A percentile compares a stretch with the other conserved stretches of the same genome.
Evolutionary conservation across 2,113 vertebrate species (phyloP).

Genomic region (Cyanistes caeruleus): DNA sequence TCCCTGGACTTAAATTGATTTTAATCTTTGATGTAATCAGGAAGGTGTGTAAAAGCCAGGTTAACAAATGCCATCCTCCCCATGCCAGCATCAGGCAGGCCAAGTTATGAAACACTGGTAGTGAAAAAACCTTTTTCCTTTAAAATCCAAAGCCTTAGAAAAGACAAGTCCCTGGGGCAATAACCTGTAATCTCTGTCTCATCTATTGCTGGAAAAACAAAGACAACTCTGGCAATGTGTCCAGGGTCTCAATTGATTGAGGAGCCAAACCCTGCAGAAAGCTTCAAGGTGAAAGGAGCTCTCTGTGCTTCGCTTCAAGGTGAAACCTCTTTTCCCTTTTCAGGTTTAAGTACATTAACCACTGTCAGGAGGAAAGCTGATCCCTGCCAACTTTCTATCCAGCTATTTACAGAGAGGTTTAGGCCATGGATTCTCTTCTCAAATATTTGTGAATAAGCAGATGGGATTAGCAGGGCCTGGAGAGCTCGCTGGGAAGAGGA

Average conservation of each 20-base stretch:
- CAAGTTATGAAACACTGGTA: neutral
- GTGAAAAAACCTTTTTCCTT: neutral
- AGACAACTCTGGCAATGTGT: neutral
- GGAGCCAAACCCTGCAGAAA: neutral
- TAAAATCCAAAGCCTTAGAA: neutral
- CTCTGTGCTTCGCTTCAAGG: neutral
- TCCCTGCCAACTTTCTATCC: neutral
- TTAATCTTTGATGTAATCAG: neutral
- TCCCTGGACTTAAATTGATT: neutral
- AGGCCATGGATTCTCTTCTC: neutral
- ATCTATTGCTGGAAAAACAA: conserved; percentile 26
- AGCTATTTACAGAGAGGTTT: conserved; percentile 25
- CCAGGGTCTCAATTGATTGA: neutral
- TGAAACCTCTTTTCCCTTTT: neutral
- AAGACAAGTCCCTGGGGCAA: neutral
- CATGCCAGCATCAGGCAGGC: neutral
- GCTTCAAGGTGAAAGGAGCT: conserved; percentile 30
- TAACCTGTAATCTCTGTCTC: conserved; percentile 5
- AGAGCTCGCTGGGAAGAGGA: neutral
- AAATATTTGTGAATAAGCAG: conserved; percentile 59
- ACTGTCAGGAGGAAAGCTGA: neutral
- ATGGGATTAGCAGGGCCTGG: neutral
- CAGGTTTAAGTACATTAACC: neutral
- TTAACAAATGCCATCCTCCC: neutral
- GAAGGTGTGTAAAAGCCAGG: neutral